Evolutionary conservation across 2,113 vertebrate genomes (phyloP), one percentile per base, ranked within the genome.

Genomic region (Rallus limicola): DNA sequence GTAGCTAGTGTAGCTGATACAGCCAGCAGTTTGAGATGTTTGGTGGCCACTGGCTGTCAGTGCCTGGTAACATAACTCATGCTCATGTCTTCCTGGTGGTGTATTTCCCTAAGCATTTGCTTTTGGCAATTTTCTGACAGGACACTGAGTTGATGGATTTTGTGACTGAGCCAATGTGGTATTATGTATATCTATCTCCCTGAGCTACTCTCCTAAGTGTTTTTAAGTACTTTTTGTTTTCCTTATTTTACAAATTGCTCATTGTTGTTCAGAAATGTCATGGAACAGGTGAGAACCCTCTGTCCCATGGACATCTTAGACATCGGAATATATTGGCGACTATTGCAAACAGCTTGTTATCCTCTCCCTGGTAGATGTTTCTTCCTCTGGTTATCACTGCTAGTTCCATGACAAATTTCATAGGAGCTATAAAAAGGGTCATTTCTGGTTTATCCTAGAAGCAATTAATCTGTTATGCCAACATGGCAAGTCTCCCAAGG

Each of bases 121-220:
- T 94, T 75, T 83, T 86, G 86, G 83, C 86, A 78, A 2, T 95
- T 90, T 94, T 86, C 80, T 78, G 85, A 7, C 26, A 76, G 67
- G 88, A 76, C 90, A n/a, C 33, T 52, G 59, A 64, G 25, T 74
- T 95, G 93, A 95, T 75, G 65, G 92, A 95, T 96, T 93, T 92
- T 94, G 79, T 90, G 88, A 31, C 75, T 79, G 70, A 88, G 83
- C 82, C 94, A 83, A 29, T 88, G 21, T 16, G 38, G 36, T 46
- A 26, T 68, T 90, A 46, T 46, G 29, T 86, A 36, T 59, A 67
- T n/a, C n/a, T n/a, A n/a, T 88, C 88, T 83, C 76, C 14, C 69
- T 17, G 31, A 56, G 86, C 40, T 55, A 5, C 69, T 93, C 65
- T 9, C 14, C 44, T 58, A 13, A 0, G 0, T 26, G 40, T 23